Percentiles rank a stretch among this genome's conserved stretches.
Conservation (phyloP, 2,888 invertebrate species). For the Parapristionchus giblindavisi region DNA sequence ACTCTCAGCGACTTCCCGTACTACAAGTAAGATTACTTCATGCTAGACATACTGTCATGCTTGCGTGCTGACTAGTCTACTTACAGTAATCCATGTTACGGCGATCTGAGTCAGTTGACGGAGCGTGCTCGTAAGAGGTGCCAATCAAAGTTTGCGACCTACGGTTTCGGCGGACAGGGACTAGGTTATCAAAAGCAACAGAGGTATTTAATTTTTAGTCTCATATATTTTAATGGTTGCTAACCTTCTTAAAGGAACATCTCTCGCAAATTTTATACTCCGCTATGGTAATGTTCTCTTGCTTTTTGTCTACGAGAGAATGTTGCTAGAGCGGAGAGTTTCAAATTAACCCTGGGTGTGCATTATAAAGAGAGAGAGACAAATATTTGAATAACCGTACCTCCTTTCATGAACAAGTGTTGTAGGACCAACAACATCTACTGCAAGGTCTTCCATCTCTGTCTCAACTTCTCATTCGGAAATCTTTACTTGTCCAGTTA, state of each 20-base stretch:
- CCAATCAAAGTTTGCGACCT: not conserved
- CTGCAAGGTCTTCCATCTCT: slow-evolving; percentile 27
- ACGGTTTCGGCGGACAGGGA: slow-evolving; percentile 12
- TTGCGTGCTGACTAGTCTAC: too few relatives aligned
- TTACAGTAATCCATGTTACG: slow-evolving; percentile 5
- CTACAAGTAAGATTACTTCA: slow-evolving; percentile 4
- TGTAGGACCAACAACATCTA: slow-evolving; percentile 28
- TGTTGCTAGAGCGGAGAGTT: not conserved
- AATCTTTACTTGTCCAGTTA: slow-evolving; percentile 12
- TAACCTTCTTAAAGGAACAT: too few relatives aligned
- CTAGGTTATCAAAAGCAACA: slow-evolving; percentile 6
- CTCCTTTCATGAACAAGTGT: not conserved
- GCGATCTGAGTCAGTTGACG: not conserved
- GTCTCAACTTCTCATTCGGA: slow-evolving; percentile 25
- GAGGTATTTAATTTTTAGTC: not conserved
- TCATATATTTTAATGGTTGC: not conserved
- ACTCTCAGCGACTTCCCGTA: slow-evolving; percentile 7
- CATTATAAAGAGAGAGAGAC: not conserved
- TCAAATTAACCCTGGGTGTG: not conserved
- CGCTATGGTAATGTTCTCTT: too few relatives aligned
- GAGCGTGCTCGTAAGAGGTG: not conserved
- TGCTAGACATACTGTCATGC: too few relatives aligned
- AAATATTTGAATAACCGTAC: too few relatives aligned
- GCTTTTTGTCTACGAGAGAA: too few relatives aligned
- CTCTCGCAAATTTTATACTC: too few relatives aligned